These are phyloP conservation scores for Sinonovacula constricta DNA, from an alignment of 1,140 invertebrate species.

Conservation along the genomic window DNA sequence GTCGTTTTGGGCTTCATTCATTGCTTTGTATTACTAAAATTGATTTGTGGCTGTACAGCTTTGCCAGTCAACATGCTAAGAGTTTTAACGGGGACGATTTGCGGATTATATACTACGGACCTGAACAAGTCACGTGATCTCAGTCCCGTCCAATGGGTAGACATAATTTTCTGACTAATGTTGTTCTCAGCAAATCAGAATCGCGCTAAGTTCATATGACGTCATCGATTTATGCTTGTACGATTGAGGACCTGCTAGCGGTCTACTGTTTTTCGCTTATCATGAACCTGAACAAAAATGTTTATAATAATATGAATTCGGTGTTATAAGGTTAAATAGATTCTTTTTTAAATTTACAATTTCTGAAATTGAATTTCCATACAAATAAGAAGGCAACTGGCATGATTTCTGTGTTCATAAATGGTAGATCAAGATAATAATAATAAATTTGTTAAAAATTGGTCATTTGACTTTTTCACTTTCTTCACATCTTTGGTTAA, in stretches of 20 bases:
- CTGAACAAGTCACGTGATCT: conserved; percentile 27
- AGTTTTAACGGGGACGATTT: neutral
- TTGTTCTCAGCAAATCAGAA: conserved; percentile 21
- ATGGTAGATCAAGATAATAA: too few species aligned
- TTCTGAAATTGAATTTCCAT: too few species aligned
- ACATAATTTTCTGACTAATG: neutral
- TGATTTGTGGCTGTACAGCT: neutral
- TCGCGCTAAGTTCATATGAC: conserved; percentile 15
- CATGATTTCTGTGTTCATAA: too few species aligned
- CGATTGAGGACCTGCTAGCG: neutral
- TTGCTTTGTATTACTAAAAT: neutral
- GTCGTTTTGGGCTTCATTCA: neutral
- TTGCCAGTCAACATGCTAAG: conserved; percentile 25
- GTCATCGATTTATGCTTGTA: conserved; percentile 1
- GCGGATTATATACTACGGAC: conserved; percentile 23
- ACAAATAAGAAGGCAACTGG: too few species aligned
- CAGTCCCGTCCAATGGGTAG: conserved; percentile 29
- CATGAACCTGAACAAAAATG: neutral
- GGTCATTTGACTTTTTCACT: too few species aligned
- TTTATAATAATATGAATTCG: neutral
- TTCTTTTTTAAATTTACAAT: neutral
- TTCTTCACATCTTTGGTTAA: too few species aligned
- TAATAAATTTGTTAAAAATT: too few species aligned
- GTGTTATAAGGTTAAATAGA: neutral
- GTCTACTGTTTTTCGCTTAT: neutral